These are phyloP conservation scores for Ganaspis sp. DNA, from an alignment of 1,140 invertebrate species.

Conservation along the genomic window DNA sequence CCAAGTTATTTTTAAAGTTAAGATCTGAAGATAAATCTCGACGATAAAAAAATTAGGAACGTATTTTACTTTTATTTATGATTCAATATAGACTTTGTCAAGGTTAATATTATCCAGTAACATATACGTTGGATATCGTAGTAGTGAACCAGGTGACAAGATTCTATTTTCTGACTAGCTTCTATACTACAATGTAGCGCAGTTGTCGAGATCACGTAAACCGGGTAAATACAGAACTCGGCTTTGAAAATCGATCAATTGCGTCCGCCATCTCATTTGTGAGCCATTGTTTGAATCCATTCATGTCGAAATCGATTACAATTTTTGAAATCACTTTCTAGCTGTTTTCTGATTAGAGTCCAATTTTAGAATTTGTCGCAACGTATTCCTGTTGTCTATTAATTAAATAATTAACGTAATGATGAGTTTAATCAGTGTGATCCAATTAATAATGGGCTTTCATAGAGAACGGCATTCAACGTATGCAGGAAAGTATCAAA, in stretches of 20 bases:
- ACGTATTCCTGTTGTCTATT: background rate
- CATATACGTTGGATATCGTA: too few relatives aligned
- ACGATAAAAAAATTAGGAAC: too few relatives aligned
- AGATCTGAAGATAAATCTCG: too few relatives aligned
- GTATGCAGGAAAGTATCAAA: background rate
- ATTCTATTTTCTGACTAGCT: background rate
- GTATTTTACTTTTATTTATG: too few relatives aligned
- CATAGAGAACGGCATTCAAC: background rate
- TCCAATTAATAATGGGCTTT: background rate
- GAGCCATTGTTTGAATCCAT: constrained; percentile 43
- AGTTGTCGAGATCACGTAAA: background rate
- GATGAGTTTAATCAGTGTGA: background rate
- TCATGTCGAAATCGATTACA: constrained; percentile 9
- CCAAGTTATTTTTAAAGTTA: too few relatives aligned
- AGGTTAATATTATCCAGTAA: too few relatives aligned
- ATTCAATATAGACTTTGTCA: too few relatives aligned
- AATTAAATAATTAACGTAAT: background rate
- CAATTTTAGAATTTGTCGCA: background rate
- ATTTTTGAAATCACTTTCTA: constrained; percentile 30
- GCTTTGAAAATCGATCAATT: background rate
- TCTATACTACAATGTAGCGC: background rate
- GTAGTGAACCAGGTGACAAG: background rate
- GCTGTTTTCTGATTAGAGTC: background rate
- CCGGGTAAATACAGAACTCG: background rate
- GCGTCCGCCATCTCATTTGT: constrained; percentile 44